These are phyloP conservation scores for Lycaon pictus DNA, from an alignment of 2,113 vertebrate species.

Conservation along the genomic window DNA sequence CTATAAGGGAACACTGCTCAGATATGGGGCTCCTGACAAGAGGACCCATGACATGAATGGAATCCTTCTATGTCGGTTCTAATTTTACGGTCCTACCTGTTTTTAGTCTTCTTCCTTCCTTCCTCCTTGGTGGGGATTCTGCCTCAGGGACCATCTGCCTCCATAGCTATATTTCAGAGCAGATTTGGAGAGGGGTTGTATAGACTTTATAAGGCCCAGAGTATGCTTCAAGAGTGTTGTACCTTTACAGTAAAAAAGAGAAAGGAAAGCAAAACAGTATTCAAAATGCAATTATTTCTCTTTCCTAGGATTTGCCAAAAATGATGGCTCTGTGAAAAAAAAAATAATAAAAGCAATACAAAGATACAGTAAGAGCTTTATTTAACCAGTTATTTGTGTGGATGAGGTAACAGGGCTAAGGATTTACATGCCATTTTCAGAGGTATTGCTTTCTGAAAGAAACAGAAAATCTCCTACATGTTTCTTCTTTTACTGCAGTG, in stretches of 20 bases:
- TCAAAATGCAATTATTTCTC: not conserved
- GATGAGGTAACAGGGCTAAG: not conserved
- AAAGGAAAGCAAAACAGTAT: too few relatives aligned
- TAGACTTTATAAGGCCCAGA: accelerated
- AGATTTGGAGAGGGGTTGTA: accelerated
- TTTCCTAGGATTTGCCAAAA: not conserved
- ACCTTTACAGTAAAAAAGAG: not conserved
- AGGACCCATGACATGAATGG: accelerated
- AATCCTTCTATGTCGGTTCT: accelerated
- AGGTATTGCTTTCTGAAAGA: not conserved
- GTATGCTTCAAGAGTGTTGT: not conserved
- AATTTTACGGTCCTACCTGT: accelerated
- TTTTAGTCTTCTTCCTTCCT: not conserved
- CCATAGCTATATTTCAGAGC: not conserved
- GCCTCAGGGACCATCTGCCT: accelerated
- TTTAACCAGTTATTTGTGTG: too few relatives aligned
- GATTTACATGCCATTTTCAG: not conserved
- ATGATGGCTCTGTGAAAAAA: not conserved
- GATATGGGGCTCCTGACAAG: too few relatives aligned
- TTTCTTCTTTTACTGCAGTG: not conserved
- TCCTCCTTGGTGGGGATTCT: not conserved
- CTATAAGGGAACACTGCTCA: accelerated
- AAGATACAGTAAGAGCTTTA: not conserved
- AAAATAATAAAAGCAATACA: not conserved
- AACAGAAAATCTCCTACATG: not conserved